Evolutionary conservation across 1,140 invertebrate species (phyloP).

Genomic region (Centruroides sculpturatus): DNA sequence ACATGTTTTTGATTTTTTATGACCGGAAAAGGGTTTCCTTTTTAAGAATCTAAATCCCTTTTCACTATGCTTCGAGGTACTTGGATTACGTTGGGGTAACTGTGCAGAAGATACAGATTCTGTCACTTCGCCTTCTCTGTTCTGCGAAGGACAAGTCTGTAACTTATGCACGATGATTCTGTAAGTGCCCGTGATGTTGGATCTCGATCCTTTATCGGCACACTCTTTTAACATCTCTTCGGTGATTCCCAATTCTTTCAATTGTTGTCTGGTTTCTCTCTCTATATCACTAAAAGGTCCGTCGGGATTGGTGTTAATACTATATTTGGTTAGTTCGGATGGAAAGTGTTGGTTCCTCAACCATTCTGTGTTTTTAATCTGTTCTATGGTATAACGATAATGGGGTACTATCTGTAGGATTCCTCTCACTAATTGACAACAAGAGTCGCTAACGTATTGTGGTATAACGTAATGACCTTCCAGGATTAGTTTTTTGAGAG

Average conservation of each 20-base stretch:
- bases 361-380: conserved; percentile 37
- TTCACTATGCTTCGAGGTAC: too few relatives aligned
- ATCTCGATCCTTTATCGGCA: conserved; percentile 32
- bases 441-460: conserved; percentile 27
- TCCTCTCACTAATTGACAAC: conserved; percentile 28
- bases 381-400: conserved; percentile 33
- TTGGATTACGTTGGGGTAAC: too few relatives aligned
- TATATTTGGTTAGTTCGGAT: neutral
- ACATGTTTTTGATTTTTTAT: too few relatives aligned
- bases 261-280: conserved; percentile 26
- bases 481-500: conserved; percentile 51
- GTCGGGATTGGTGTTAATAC: conserved; percentile 13
- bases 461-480: conserved; percentile 43
- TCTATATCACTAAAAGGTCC: conserved; percentile 22
- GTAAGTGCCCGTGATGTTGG: conserved; percentile 42
- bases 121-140: too few relatives aligned
- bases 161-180: conserved; percentile 21
- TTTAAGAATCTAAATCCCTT: too few relatives aligned
- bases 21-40: too few relatives aligned
- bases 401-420: conserved; percentile 34
- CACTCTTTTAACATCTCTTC: conserved; percentile 34
- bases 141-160: neutral
- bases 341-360: neutral
- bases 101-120: too few relatives aligned
- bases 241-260: conserved; percentile 38